Conservation (phyloP, 2,888 invertebrate species). For the Calameuta pallipes region DNA sequence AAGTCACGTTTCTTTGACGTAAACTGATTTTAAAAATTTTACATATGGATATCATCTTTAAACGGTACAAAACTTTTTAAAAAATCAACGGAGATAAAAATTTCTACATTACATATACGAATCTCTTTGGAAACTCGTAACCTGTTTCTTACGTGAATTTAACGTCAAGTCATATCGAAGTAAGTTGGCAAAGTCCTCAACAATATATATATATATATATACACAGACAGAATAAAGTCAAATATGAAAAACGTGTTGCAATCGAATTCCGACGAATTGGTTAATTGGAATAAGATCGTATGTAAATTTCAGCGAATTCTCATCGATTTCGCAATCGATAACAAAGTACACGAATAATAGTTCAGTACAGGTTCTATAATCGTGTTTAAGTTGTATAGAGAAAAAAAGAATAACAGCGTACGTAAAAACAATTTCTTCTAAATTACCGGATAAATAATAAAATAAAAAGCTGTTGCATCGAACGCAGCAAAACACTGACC, state of each 20-base stretch:
- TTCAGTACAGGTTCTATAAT: background rate
- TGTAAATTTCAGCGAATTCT: conserved; percentile 1
- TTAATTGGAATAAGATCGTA: conserved; percentile 4
- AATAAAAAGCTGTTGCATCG: background rate
- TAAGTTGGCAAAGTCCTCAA: background rate
- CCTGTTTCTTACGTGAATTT: background rate
- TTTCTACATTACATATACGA: background rate
- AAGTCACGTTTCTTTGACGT: background rate
- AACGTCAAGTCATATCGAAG: background rate
- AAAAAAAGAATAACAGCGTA: background rate
- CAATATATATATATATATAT: background rate
- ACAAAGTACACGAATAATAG: background rate
- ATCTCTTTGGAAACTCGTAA: background rate
- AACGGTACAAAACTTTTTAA: background rate
- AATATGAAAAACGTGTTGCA: background rate
- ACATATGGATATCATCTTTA: background rate
- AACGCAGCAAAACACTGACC: background rate
- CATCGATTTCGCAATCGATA: background rate
- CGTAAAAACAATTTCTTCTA: background rate
- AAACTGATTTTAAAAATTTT: background rate
- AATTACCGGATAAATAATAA: background rate
- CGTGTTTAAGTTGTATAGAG: background rate
- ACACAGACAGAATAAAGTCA: background rate
- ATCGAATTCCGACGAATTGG: conserved; percentile 7
- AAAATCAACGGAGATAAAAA: background rate